phyloP scores from a whole-genome alignment of 2,888 invertebrate genomes.

The Carabus problematicus region DNA sequence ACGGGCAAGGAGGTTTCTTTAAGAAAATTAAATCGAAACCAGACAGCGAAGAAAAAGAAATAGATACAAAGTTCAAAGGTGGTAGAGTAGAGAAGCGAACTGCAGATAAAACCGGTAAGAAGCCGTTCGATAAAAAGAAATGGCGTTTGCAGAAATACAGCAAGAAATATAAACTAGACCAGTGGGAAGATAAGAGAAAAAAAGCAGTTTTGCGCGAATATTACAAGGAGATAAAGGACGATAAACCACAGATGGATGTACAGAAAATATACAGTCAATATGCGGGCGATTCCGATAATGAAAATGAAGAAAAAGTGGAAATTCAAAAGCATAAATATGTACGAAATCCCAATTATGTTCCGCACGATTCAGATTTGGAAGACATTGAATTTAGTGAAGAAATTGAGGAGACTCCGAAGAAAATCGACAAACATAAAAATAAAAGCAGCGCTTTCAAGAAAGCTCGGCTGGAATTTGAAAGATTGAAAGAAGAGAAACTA shows the following conservation, averaged over 20 bases:
- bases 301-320: slow-evolving; percentile 41
- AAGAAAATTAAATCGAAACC: too few relatives aligned
- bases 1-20: too few relatives aligned
- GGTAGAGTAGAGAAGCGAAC: slow-evolving; percentile 22
- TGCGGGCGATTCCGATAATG: slow-evolving; percentile 46
- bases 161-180: slow-evolving; percentile 72
- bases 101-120: slow-evolving; percentile 57
- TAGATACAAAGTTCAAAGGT: slow-evolving; percentile 25
- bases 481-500: slow-evolving; percentile 65
- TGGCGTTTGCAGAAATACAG: slow-evolving; percentile 74
- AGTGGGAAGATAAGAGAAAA: slow-evolving; percentile 72
- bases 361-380: slow-evolving; percentile 41
- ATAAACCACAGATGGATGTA: slow-evolving; percentile 59
- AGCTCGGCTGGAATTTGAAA: slow-evolving; percentile 64
- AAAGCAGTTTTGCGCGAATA: slow-evolving; percentile 65
- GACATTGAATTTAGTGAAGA: slow-evolving; percentile 47
- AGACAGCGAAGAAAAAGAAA: slow-evolving; percentile 10
- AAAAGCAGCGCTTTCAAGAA: slow-evolving; percentile 57
- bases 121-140: slow-evolving; percentile 72
- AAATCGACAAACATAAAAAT: slow-evolving; percentile 49
- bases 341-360: slow-evolving; percentile 45
- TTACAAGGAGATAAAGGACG: slow-evolving; percentile 63
- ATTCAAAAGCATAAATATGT: slow-evolving; percentile 34
- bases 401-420: slow-evolving; percentile 12
- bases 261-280: slow-evolving; percentile 62